Conservation (phyloP, 2,113 vertebrate species). For the Zosterops hypoxanthus region DNA sequence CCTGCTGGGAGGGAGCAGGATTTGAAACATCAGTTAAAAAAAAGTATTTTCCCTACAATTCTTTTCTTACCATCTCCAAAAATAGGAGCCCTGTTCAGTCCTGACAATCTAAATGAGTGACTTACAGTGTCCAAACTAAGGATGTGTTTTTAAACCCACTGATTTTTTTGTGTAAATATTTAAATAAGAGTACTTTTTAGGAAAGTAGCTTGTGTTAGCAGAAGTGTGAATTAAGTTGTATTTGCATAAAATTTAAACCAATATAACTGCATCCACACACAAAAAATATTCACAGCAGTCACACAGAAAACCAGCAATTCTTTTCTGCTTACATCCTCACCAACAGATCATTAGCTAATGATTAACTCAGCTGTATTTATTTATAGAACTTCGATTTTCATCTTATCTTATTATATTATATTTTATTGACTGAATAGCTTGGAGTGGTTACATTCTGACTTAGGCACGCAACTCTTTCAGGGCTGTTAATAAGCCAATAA, state of each 20-base stretch:
- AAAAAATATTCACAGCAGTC: not conserved
- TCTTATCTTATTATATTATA: not conserved
- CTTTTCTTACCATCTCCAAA: not conserved
- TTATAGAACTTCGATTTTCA: slow-evolving; percentile 3
- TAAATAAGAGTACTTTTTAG: slow-evolving; percentile 2
- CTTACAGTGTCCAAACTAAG: not conserved
- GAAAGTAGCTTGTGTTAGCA: slow-evolving; percentile 9
- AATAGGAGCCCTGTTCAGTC: not conserved
- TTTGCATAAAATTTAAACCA: slow-evolving; percentile 6
- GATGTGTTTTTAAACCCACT: not conserved
- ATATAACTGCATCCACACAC: not conserved
- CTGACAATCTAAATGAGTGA: not conserved
- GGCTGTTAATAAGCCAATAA: not conserved
- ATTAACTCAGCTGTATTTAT: not conserved
- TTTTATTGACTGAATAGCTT: slow-evolving; percentile 12
- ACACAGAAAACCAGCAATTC: not conserved
- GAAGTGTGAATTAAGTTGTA: not conserved
- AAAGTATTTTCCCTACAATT: not conserved
- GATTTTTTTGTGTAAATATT: slow-evolving; percentile 1
- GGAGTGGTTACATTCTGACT: not conserved
- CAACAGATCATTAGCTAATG: slow-evolving; percentile 31
- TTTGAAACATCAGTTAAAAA: not conserved
- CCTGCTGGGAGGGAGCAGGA: not conserved
- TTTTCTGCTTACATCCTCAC: not conserved
- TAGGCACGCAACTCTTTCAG: not conserved